Conservation (phyloP, 2,113 vertebrate genomes). For the Crypturellus undulatus region DNA sequence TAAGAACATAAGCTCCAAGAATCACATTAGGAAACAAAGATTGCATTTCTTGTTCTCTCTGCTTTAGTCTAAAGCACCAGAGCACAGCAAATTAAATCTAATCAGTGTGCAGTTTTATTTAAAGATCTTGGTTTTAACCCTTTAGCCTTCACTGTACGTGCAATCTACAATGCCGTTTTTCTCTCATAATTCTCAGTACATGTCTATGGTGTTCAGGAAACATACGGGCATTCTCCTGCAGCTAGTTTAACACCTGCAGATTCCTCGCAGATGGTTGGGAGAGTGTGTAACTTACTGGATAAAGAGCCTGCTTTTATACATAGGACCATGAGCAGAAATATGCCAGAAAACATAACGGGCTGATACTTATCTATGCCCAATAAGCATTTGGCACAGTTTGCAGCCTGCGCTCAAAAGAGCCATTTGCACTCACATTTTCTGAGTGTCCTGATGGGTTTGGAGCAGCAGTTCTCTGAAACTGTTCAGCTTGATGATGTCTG, state of each 20-base stretch:
- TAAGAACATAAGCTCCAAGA: background rate
- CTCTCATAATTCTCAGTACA: background rate
- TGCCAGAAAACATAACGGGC: background rate
- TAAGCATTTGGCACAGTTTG: background rate
- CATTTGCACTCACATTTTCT: conserved; percentile 1
- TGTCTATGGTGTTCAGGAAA: conserved; percentile 8
- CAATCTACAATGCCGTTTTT: conserved; percentile 1
- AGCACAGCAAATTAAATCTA: conserved; percentile 8
- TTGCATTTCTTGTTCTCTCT: background rate
- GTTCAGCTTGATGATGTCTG: background rate
- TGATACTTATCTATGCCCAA: background rate
- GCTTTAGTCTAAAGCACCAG: conserved; percentile 1
- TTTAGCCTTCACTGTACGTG: background rate
- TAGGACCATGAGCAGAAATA: background rate
- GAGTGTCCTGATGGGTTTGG: background rate
- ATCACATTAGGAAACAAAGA: background rate
- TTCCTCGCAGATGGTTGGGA: conserved; percentile 50
- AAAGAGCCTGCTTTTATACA: conserved; percentile 23
- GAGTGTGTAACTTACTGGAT: background rate
- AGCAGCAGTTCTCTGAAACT: background rate
- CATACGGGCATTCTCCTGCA: conserved; percentile 50
- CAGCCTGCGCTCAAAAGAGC: background rate
- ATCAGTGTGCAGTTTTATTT: background rate
- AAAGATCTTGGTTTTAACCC: conserved; percentile 8
- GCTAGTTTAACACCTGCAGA: conserved; percentile 68